Base-by-base conservation (phyloP, 2,888 invertebrate genomes). In the Dendrolimus houi region DNA sequence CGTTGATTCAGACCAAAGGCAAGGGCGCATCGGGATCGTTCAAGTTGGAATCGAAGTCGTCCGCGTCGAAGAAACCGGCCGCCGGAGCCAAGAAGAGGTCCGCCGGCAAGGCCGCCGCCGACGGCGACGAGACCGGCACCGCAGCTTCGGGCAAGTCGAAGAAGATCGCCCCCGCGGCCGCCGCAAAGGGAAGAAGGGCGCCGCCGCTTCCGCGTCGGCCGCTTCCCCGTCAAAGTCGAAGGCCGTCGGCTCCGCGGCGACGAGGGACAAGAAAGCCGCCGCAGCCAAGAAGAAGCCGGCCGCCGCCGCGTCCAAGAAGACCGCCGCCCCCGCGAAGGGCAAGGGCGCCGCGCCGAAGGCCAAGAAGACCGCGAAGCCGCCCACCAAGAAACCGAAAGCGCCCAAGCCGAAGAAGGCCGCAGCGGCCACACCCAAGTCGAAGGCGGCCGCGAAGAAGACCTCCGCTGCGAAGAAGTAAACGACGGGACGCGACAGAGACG, bases 1-100 rank as follows among this genome's bases (percentile, higher is more conserved):
- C 76, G n/a, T 68, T 93, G 53, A 81, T 92, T 40, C 92, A 92
- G 70, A 91, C 91, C n/a, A 92, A 91, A 65, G 92, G 92, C 52
- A 91, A 87, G 69, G 92, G 92, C 1, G 92, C 91, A 0, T 82
- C 88, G 13, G 92, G 92, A n/a, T 64, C 69, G 8, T 76, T 75
- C 76, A 91, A 89, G 64, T 70, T 89, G 12, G 79, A 83, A n/a
- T 72, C 76, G 0, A 76, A 75, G 57, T 67, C 70, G 6, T 57
- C 71, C 13, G 64, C 67, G 9, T 56, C 56, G 53, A 56, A 56
- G 14, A 56, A 56, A 53, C 56, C 56, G 8, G 41, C 56, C 7
- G 41, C 9, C 10, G 56, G 40, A 9, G 64, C 63, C 7, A 71
- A 70, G 60, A 68, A 67, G 54, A 62, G 57, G 68, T 64, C 57